phyloP scores from a whole-genome alignment of 2,113 vertebrate species.

The Brienomyrus longianalis region DNA sequence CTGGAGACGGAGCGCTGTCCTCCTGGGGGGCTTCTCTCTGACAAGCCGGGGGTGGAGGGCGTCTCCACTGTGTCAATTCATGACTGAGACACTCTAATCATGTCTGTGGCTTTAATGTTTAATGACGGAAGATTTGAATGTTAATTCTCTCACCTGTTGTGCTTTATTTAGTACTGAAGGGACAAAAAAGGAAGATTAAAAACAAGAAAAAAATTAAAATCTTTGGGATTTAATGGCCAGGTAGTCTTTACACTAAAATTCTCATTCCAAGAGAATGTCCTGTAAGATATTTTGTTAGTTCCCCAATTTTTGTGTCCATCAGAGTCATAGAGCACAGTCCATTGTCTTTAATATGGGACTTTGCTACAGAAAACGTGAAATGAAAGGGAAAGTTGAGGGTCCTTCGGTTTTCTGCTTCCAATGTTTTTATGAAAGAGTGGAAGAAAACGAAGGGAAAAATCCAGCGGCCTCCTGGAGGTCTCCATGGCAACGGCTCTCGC shows the following conservation, averaged over 20 bases:
- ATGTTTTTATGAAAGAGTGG: conserved; percentile 41
- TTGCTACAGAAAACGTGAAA: not conserved
- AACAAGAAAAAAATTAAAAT: not conserved
- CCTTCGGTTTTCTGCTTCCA: conserved; percentile 33
- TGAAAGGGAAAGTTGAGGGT: not conserved
- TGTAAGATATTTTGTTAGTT: not conserved
- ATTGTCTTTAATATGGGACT: not conserved
- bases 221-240: not conserved
- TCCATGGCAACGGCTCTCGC: conserved; percentile 43
- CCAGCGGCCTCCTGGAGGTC: conserved; percentile 33
- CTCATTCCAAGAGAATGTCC: not conserved
- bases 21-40: not conserved
- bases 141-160: not conserved
- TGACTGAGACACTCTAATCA: not conserved
- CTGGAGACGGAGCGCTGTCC: not conserved
- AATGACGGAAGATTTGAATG: not conserved
- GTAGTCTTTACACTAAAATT: not conserved
- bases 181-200: not conserved
- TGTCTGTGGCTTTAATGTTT: not conserved
- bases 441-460: not conserved
- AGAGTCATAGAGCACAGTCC: not conserved
- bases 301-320: not conserved
- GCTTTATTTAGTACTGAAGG: not conserved
- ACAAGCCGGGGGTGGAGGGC: not conserved
- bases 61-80: not conserved